Evolutionary conservation across 2,888 invertebrate species (phyloP), one percentile per base, ranked within the genome.

Genomic region (Serripes groenlandicus): DNA sequence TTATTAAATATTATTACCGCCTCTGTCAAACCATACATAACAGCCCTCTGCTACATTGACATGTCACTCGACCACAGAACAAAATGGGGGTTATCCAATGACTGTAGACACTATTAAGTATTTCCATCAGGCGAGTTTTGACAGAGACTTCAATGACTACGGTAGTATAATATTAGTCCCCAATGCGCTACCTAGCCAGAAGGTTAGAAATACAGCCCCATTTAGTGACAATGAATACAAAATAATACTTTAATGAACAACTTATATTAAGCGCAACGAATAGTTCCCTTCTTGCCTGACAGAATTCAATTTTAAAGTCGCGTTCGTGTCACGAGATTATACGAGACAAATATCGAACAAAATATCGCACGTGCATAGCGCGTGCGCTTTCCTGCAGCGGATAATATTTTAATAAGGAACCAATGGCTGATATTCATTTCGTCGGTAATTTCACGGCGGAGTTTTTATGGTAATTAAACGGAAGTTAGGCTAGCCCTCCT

Each of bases 401-500:
- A 83, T 77, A 82, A 80, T 75, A 80, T 83, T 83, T 80, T 82
- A 86, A 86, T 80, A 82, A 78, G 56, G 58, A 66, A 73, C 74
- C 79, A 72, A 73, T 58, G 85, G 71, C 72, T 77, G 75, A 75
- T 77, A 83, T 80, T 86, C 85, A 86, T 86, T 85, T 82, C 75
- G 73, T 34, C 80, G 35, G 80, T 83, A 83, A 86, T 86, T 86
- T 80, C 64, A 72, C 77, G 78, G 64, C 75, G 72, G 70, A 83
- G 75, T 69, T 82, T 85, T 86, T 83, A 86, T 83, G 68, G 75
- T 86, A 81, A 84, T 84, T 80, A 81, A 78, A 60, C 78, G 80
- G 78, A 78, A 75, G 80, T 78, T 58, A 64, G 74, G 70, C 66
- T 54, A 74, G 83, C 74, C 64, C 70, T 80, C 80, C 78, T 74